phyloP scores from a whole-genome alignment of 2,113 vertebrate genomes.

The Clinocottus analis region DNA sequence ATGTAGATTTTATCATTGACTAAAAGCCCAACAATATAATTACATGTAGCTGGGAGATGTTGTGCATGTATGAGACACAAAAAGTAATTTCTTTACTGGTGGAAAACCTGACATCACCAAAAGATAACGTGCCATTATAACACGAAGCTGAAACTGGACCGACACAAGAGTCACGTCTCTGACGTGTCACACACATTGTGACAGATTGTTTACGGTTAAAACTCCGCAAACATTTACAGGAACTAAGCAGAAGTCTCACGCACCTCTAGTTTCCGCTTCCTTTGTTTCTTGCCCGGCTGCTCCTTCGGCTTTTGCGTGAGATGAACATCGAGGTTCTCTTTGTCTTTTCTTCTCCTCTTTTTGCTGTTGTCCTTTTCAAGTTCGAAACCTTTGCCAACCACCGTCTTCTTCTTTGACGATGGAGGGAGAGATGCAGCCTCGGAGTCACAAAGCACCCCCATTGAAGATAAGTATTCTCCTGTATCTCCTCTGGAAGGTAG shows the following conservation, averaged over 20 bases:
- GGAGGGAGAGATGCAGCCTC: constrained; percentile 36
- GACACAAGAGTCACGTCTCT: not conserved
- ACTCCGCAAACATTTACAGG: constrained; percentile 6
- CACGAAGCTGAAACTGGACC: not conserved
- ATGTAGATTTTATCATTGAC: not conserved
- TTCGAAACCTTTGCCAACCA: constrained; percentile 57
- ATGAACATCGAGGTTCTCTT: constrained; percentile 78
- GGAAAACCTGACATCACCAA: too few relatives aligned
- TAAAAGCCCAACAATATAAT: not conserved
- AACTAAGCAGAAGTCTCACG: constrained; percentile 25
- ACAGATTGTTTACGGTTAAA: not conserved
- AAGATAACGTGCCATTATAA: accelerated
- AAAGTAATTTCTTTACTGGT: not conserved
- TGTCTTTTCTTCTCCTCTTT: constrained; percentile 81
- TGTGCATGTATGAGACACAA: not conserved
- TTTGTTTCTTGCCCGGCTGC: constrained; percentile 75
- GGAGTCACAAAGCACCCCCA: constrained; percentile 66
- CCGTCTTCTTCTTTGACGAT: constrained; percentile 77
- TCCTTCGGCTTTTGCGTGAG: constrained; percentile 76
- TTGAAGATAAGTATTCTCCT: constrained; percentile 62
- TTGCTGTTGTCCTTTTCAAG: constrained; percentile 74
- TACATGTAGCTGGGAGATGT: not conserved
- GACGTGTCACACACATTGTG: not conserved
- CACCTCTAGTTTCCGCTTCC: constrained; percentile 81
- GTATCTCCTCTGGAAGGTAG: constrained; percentile 62